phyloP scores from a whole-genome alignment of 2,888 invertebrate genomes.

The Metellina segmentata region DNA sequence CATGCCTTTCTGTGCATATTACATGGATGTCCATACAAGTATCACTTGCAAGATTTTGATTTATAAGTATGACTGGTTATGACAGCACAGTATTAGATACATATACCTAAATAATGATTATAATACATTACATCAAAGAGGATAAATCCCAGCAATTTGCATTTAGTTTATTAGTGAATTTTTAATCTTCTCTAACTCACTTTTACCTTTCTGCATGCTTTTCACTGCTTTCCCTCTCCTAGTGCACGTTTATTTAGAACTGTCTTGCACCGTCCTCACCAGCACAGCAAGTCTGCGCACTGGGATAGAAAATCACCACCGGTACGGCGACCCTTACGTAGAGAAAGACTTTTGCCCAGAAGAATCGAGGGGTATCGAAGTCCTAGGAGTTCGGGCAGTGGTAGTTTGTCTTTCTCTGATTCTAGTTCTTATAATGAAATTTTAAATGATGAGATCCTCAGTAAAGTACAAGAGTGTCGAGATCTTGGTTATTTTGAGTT shows the following conservation, averaged over 20 bases:
- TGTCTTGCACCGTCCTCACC: conserved; percentile 19
- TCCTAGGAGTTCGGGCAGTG: conserved; percentile 49
- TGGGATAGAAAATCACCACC: conserved; percentile 1
- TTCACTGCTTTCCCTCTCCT: conserved; percentile 1
- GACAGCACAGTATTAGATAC: too few species aligned
- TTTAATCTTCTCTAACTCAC: background rate
- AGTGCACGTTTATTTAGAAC: conserved; percentile 58
- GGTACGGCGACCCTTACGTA: background rate
- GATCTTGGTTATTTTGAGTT: conserved; percentile 65
- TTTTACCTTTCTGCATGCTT: conserved; percentile 45
- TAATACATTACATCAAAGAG: background rate
- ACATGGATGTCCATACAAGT: too few species aligned
- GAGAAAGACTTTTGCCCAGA: conserved; percentile 38
- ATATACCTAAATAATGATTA: too few species aligned
- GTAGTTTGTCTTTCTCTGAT: conserved; percentile 54
- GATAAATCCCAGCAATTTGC: background rate
- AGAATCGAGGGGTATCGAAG: conserved; percentile 29
- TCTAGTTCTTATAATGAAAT: conserved; percentile 48
- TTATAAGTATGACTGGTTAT: too few species aligned
- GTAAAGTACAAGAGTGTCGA: conserved; percentile 52
- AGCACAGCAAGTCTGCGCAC: background rate
- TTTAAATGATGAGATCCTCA: conserved; percentile 22
- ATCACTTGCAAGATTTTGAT: too few species aligned
- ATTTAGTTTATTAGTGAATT: background rate
- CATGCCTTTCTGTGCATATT: too few species aligned